These are phyloP conservation scores for Tretioscincus oriximinensis DNA, from an alignment of 2,113 vertebrate species.

Conservation along the genomic window DNA sequence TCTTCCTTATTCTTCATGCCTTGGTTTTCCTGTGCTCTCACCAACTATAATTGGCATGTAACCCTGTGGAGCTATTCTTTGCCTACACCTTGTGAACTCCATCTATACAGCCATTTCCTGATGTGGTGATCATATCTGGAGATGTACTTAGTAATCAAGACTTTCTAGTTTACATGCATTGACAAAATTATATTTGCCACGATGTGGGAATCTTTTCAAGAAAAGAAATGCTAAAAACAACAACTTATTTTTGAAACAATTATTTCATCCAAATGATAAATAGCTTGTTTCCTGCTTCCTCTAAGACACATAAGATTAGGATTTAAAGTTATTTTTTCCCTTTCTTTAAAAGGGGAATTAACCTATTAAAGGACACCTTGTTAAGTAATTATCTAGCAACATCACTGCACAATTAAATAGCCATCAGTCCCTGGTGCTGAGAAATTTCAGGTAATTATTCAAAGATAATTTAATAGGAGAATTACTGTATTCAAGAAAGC, in stretches of 20 bases:
- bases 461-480: conserved; percentile 90
- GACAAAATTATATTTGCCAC: too few species aligned
- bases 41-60: too few species aligned
- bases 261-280: conserved; percentile 62
- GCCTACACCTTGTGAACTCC: too few species aligned
- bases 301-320: conserved; percentile 55
- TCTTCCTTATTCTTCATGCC: too few species aligned
- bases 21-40: too few species aligned
- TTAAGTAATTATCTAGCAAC: conserved; percentile 87
- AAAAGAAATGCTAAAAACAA: not conserved
- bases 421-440: conserved; percentile 85
- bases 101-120: too few species aligned
- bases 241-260: conserved; percentile 41
- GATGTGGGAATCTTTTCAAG: too few species aligned
- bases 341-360: conserved; percentile 77
- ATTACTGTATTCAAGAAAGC: conserved; percentile 88
- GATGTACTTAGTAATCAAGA: too few species aligned
- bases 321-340: conserved; percentile 66
- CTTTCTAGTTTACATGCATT: too few species aligned
- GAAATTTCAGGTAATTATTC: conserved; percentile 89
- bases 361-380: conserved; percentile 87
- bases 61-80: too few species aligned
- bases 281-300: conserved; percentile 51
- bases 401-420: conserved; percentile 84
- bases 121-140: too few species aligned